Evolutionary conservation across 1,140 invertebrate genomes (phyloP).

Genomic region (Calliphora vicina): DNA sequence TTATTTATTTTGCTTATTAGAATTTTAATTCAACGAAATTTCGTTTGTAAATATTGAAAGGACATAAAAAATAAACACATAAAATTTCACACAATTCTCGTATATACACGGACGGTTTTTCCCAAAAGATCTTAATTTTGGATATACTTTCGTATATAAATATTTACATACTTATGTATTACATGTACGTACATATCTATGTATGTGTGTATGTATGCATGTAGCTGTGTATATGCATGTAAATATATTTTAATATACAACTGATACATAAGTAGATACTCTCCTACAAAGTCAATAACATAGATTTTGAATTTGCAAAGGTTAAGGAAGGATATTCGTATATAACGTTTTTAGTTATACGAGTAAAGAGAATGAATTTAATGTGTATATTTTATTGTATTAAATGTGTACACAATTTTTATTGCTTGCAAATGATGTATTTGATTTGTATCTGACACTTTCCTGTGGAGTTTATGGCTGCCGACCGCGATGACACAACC

Average conservation of each 20-base stretch:
- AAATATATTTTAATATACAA: background rate
- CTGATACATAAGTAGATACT: background rate
- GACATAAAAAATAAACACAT: too few species aligned
- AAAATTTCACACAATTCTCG: too few species aligned
- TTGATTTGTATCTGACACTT: slow-evolving; percentile 52
- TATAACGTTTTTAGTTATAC: too few species aligned
- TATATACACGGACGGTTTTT: too few species aligned
- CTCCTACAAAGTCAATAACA: too few species aligned
- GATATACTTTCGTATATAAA: too few species aligned
- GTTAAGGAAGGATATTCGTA: background rate
- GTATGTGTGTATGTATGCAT: background rate
- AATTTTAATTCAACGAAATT: too few species aligned
- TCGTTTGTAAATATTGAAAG: too few species aligned
- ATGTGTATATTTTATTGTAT: too few species aligned
- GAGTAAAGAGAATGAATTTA: too few species aligned
- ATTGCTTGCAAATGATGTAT: slow-evolving; percentile 47
- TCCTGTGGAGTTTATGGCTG: background rate
- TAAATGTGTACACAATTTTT: slow-evolving; percentile 43
- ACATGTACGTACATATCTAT: background rate
- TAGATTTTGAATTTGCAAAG: background rate
- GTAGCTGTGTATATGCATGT: background rate
- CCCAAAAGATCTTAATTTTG: background rate
- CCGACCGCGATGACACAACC: background rate
- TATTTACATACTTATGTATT: too few species aligned
- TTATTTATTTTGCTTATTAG: too few species aligned